phyloP scores from a whole-genome alignment of 2,888 invertebrate species.

The Tipula vernalis region DNA sequence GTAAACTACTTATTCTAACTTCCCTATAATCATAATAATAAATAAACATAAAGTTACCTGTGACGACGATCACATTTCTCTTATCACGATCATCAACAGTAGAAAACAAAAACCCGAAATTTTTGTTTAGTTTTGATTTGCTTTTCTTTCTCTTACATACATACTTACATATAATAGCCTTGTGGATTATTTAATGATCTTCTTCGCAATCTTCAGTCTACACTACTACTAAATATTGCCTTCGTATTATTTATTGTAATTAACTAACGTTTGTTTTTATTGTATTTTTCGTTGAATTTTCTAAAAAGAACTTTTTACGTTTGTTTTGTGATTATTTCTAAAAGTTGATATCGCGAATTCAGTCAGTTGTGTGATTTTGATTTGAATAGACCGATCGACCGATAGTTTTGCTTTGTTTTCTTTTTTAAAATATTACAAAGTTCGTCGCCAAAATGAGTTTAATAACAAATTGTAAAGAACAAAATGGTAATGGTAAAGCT shows the following conservation, averaged over 20 bases:
- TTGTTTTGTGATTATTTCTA: neutral
- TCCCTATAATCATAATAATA: no score
- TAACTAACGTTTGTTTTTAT: neutral
- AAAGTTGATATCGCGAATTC: neutral
- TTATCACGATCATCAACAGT: neutral
- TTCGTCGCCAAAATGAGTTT: neutral
- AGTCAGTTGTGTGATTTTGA: neutral
- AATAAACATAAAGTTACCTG: neutral
- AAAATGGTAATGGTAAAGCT: neutral
- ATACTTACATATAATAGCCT: no score
- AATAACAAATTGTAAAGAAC: neutral
- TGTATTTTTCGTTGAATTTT: neutral
- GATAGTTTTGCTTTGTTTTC: neutral
- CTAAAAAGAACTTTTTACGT: neutral
- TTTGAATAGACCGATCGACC: neutral
- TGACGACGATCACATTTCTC: neutral
- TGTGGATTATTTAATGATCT: neutral
- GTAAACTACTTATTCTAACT: no score
- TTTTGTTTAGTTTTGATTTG: neutral
- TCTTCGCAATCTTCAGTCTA: neutral
- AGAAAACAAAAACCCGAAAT: neutral
- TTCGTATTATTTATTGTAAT: neutral
- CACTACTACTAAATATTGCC: neutral
- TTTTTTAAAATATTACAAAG: neutral
- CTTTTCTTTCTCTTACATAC: neutral